phyloP scores from a whole-genome alignment of 2,113 vertebrate genomes.

The Epinephelus lanceolatus region DNA sequence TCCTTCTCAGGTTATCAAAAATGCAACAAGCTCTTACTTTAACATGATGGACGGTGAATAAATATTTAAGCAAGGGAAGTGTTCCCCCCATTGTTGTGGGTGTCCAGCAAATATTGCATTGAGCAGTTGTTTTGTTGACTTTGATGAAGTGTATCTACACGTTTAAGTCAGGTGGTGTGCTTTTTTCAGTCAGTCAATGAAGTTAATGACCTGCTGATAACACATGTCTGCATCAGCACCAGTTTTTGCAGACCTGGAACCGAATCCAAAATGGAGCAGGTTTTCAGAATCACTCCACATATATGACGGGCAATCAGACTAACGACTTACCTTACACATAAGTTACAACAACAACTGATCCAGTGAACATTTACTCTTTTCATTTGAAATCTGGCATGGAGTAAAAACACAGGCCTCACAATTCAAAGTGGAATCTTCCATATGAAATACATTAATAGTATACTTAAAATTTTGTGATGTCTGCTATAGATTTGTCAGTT shows the following conservation, averaged over 20 bases:
- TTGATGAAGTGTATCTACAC: background rate
- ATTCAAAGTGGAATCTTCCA: too few relatives aligned
- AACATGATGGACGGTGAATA: background rate
- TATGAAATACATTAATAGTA: too few relatives aligned
- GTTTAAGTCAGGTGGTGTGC: background rate
- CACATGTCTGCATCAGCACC: background rate
- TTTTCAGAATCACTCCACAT: background rate
- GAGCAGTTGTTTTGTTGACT: background rate
- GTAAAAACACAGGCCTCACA: too few relatives aligned
- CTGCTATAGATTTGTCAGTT: background rate
- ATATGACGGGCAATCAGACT: background rate
- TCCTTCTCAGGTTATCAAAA: slow-evolving; percentile 3
- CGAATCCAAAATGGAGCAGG: too few relatives aligned
- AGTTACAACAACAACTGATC: too few relatives aligned
- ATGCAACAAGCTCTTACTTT: background rate
- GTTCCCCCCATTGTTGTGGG: background rate
- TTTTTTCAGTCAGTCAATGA: background rate
- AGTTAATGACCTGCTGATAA: too few relatives aligned
- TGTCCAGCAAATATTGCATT: background rate
- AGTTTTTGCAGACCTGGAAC: background rate
- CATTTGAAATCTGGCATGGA: too few relatives aligned
- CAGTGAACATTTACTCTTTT: too few relatives aligned
- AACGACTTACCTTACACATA: background rate
- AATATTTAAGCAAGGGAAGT: background rate
- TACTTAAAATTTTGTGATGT: background rate